Base-by-base conservation (phyloP, 2,888 invertebrate species). In the Deroplatys truncata region DNA sequence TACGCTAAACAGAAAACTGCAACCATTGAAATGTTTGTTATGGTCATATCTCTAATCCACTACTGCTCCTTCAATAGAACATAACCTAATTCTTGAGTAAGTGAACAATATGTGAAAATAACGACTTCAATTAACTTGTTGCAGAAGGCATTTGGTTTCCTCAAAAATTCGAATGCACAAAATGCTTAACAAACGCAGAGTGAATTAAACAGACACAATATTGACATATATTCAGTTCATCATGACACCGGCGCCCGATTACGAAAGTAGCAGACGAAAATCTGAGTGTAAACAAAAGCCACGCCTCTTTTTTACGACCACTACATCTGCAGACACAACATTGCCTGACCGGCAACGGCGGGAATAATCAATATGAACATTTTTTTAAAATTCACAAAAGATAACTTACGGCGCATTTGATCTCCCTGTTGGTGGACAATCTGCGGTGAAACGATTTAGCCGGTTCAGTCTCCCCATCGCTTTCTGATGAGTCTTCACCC, bases 381-480 rank as follows among this genome's bases (percentile, higher is more conserved):
- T 72, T 72, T 49, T 72, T 72, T 72, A 72, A 85, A 89, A 72
- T 82, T 72, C 28, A 82, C 49, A 49, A 88, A 90, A 89, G 31
- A 49, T 86, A 92, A 94, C 95, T 95, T 94, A 97, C 97, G 95
- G 97, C 95, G 94, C 96, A 95, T 93, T 96, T 97, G 93, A 97
- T 96, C 93, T 97, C 97, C 93, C 96, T 96, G 94, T 97, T 97
- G 91, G 97, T 97, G 90, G 97, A 97, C 93, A 97, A 95, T 92
- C 97, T 96, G 92, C 97, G 95, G 92, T 97, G 96, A 93, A 97
- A 96, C 92, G 96, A 95, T 93, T 95, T 95, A 91, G 96, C 97
- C 92, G 96, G 97, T 93, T 97, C 97, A 90, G 96, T 96, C 93
- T 97, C 97, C 93, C 96, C 96, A 93, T 98, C 98, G 94, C 97